These are phyloP conservation scores for Ceyx cyanopectus DNA, from an alignment of 2,113 vertebrate species.

Conservation along the genomic window DNA sequence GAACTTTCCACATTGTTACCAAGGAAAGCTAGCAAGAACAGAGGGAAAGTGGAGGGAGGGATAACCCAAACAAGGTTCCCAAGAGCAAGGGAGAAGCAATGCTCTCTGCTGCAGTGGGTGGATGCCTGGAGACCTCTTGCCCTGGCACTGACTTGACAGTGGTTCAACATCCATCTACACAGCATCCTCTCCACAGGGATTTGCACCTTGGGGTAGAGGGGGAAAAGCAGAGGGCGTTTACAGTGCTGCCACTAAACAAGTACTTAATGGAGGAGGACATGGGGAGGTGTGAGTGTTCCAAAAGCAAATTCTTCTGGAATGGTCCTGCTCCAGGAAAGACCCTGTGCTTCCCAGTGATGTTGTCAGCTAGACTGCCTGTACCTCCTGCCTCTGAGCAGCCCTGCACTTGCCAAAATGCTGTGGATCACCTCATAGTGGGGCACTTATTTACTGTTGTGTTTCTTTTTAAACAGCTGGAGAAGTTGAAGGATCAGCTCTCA, in stretches of 20 bases:
- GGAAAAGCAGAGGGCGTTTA: background rate
- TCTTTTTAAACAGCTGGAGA: constrained; percentile 68
- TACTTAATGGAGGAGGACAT: background rate
- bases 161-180: background rate
- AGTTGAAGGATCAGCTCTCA: constrained; percentile 63
- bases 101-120: background rate
- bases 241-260: background rate
- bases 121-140: background rate
- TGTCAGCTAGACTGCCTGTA: background rate
- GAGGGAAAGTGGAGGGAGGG: background rate
- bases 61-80: too few species aligned
- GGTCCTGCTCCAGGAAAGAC: background rate
- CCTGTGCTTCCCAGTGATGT: background rate
- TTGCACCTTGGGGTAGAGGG: background rate
- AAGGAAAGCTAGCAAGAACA: background rate
- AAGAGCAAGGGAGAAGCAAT: background rate
- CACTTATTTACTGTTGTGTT: constrained; percentile 8
- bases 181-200: background rate
- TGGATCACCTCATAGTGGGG: background rate
- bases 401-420: background rate
- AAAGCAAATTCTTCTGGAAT: background rate
- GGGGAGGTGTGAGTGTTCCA: background rate
- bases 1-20: background rate
- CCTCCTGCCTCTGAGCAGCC: background rate
- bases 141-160: background rate